These are phyloP conservation scores for Anarsia innoxiella DNA, from an alignment of 2,888 invertebrate species.

Conservation along the genomic window DNA sequence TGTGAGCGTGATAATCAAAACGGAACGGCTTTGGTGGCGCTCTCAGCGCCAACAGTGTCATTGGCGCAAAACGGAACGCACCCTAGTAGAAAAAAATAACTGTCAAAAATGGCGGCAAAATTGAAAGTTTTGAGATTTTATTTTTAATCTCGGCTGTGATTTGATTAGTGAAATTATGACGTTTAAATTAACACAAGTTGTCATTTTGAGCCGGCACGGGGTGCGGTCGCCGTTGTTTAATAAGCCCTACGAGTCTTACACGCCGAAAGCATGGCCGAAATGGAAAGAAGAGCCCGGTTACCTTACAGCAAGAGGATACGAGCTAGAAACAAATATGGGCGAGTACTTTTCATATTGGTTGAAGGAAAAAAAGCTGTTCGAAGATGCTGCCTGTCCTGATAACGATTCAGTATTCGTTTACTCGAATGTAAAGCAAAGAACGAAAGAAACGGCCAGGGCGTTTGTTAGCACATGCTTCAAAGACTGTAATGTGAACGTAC, in stretches of 20 bases:
- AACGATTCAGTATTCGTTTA: conserved; percentile 35
- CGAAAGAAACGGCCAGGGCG: conserved; percentile 40
- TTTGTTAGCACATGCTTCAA: conserved; percentile 44
- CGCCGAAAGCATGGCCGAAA: conserved; percentile 37
- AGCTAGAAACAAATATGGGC: conserved; percentile 49
- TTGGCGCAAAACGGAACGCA: too few relatives aligned
- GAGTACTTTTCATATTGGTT: conserved; percentile 48
- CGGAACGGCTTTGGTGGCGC: too few relatives aligned
- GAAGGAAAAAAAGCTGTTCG: conserved; percentile 28
- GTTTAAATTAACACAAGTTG: conserved; percentile 33
- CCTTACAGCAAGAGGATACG: conserved; percentile 46
- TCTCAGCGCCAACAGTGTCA: too few relatives aligned
- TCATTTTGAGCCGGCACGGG: conserved; percentile 51
- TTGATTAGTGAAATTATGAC: too few relatives aligned
- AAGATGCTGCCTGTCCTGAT: conserved; percentile 31
- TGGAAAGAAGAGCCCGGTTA: conserved; percentile 35
- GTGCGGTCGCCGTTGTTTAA: conserved; percentile 42
- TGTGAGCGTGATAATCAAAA: too few relatives aligned
- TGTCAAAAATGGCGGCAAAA: too few relatives aligned
- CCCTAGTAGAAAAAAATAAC: too few relatives aligned
- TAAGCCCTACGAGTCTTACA: conserved; percentile 29
- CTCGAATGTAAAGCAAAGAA: conserved; percentile 48
- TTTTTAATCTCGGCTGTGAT: too few relatives aligned
- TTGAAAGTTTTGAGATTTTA: too few relatives aligned
- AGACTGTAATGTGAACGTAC: conserved; percentile 35